Evolutionary conservation across 1,140 invertebrate species (phyloP).

Genomic region (Thereuonema tuberculata): DNA sequence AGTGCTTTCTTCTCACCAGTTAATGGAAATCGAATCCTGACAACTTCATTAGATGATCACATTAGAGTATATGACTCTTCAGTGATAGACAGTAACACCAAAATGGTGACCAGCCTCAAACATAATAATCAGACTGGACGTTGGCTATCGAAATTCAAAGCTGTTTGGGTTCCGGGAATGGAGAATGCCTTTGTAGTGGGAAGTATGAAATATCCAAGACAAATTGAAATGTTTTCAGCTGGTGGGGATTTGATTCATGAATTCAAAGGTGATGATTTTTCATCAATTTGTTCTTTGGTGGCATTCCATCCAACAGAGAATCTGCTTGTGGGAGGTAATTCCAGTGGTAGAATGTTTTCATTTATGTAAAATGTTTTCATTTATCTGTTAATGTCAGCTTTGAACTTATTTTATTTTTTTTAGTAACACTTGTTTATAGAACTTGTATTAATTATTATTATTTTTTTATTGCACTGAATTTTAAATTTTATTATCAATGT

Average conservation of each 20-base stretch:
- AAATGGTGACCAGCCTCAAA: too few relatives aligned
- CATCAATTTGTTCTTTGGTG: conserved; percentile 23
- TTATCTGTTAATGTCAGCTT: too few relatives aligned
- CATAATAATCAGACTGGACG: conserved; percentile 27
- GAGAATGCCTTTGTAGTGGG: conserved; percentile 28
- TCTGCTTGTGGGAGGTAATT: conserved; percentile 26
- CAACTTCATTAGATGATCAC: too few relatives aligned
- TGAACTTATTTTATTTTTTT: too few relatives aligned
- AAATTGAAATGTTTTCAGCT: conserved; percentile 23
- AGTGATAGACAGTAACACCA: too few relatives aligned
- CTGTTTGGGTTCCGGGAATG: conserved; percentile 25
- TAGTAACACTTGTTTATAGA: too few relatives aligned
- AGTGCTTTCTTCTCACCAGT: too few relatives aligned
- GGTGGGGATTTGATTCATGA: conserved; percentile 18
- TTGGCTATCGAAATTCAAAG: conserved; percentile 26
- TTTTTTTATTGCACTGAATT: too few relatives aligned
- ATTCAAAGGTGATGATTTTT: conserved; percentile 20
- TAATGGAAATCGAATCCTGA: too few relatives aligned
- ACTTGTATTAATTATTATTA: too few relatives aligned
- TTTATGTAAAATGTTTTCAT: conserved; percentile 22
- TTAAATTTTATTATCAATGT: too few relatives aligned
- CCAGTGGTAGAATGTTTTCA: conserved; percentile 26
- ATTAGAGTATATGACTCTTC: too few relatives aligned
- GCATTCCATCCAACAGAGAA: conserved; percentile 21
- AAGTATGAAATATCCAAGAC: conserved; percentile 26